phyloP scores from a whole-genome alignment of 2,888 invertebrate species.

The Drepana falcataria region DNA sequence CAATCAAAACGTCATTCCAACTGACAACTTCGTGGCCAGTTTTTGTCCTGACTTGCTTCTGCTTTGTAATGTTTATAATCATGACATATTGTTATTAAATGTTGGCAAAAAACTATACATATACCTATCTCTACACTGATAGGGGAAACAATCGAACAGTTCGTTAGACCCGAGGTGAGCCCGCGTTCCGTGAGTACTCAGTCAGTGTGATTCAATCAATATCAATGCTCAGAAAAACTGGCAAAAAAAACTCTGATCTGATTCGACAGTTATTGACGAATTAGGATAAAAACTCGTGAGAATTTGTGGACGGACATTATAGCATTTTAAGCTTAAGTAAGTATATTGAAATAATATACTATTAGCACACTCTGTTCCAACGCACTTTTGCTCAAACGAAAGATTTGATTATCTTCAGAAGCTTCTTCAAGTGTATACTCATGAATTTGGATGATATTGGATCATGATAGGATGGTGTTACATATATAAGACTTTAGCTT shows the following conservation, averaged over 20 bases:
- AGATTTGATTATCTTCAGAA: too few species aligned
- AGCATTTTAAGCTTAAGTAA: neutral
- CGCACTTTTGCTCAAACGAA: too few species aligned
- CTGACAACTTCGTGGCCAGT: constrained; percentile 27
- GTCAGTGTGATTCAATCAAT: constrained; percentile 22
- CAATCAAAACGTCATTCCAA: constrained; percentile 59
- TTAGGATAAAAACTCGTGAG: constrained; percentile 20
- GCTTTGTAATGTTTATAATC: constrained; percentile 33
- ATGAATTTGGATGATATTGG: too few species aligned
- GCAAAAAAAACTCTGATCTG: constrained; percentile 18
- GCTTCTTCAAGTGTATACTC: too few species aligned
- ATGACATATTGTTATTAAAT: constrained; percentile 18
- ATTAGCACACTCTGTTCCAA: too few species aligned
- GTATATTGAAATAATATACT: too few species aligned
- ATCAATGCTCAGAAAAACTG: constrained; percentile 14
- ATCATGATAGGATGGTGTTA: too few species aligned
- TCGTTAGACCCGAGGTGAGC: constrained; percentile 44
- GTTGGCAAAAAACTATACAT: constrained; percentile 30
- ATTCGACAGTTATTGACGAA: constrained; percentile 5
- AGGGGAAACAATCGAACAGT: constrained; percentile 25
- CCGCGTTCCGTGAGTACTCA: constrained; percentile 19
- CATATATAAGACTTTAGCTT: too few species aligned
- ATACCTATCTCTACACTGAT: constrained; percentile 28
- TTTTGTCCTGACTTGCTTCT: constrained; percentile 41
- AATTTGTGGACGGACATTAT: constrained; percentile 20